Evolutionary conservation across 1,140 invertebrate species (phyloP), one percentile per base, ranked within the genome.

Genomic region (Ceratosolen solmsi): DNA sequence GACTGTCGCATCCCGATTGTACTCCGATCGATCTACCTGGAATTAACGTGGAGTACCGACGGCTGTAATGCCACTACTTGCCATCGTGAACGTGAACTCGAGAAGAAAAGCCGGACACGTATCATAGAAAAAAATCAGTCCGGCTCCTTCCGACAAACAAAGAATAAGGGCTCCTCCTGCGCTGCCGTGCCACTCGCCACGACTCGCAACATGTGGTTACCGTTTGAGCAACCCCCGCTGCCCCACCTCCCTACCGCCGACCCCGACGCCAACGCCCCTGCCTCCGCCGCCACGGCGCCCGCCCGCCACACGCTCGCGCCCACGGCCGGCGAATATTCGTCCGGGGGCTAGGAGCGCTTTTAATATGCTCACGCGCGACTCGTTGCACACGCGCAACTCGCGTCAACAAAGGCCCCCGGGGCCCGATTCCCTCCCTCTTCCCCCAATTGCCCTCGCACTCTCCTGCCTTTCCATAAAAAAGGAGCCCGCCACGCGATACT

Each of bases 141-240:
- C 75, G 80, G 79, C 80, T 79, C 80, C 11, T 17, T 79, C 80
- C 25, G 1, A 84, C 30, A 65, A 83, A 84, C 83, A 86, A 87
- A 86, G 60, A 63, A 63, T 63, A 63, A 63, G 30, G 60, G 60
- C 5, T 63, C 60, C 76, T 84, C 27, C 71, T 56, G 13, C 41
- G 41, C 20, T 76, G 65, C 51, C 65, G 2, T 1, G 33, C 54
- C 17, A 8, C 63, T 13, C 36, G 68, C 25, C 25, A 17, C 27
- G 49, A 25, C 46, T 73, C 74, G 86, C 87, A 87, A 88, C 88
- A 89, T 89, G 87, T 88, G 88, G 87, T 86, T 85, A 87, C 84
- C 88, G 88, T 78, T 51, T 36, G 27, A 56, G 41, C 51, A 51
- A 72, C 72, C 27, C 60, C 60, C 60, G 27, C 30, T 13, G 46